Evolutionary conservation across 2,113 vertebrate genomes (phyloP), one percentile per base, ranked within the genome.

Genomic region (Trematomus loennbergii): DNA sequence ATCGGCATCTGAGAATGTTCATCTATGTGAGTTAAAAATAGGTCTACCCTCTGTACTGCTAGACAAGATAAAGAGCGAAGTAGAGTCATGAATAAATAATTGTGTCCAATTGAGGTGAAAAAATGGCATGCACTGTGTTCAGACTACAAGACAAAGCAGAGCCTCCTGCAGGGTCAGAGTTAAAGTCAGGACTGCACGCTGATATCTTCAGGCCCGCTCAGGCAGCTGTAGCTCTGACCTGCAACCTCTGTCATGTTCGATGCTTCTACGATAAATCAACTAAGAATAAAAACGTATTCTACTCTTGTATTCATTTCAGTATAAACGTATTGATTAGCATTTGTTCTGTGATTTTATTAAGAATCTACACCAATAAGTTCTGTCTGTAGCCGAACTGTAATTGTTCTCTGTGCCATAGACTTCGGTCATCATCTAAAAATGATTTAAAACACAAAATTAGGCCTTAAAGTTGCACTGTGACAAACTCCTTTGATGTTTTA

Each of bases 81-180:
- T 3, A 1, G 52, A n/a, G 36, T 80, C 72, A 81, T 87, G 68
- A 88, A 91, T 87, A 77, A 89, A 75, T 83, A 0, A 81, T 85
- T 85, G 62, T 75, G 52, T 74, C 20, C 45, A 72, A 59, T 46
- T 70, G 67, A 69, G 68, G 54, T 1, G 70, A 75, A 67, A 20
- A 82, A 82, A 65, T 62, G 12, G 16, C 0, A 48, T 45, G 61
- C 65, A 63, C 48, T 69, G 18, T 48, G 17, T 61, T 75, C 54
- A 60, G 40, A 33, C 52, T 54, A 20, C 5, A 0, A 75, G 63
- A 76, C 29, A 62, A 74, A 78, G 64, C n/a, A 61, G 40, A 82
- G 52, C 43, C 43, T 69, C 48, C 67, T 65, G 53, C 9, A 40
- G 11, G 18, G 53, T 71, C 67, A 57, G 7, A 63, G 54, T 33